Evolutionary conservation across 2,888 invertebrate genomes (phyloP), one percentile per base, ranked within the genome.

Genomic region (Dasysyrphus tricinctus): DNA sequence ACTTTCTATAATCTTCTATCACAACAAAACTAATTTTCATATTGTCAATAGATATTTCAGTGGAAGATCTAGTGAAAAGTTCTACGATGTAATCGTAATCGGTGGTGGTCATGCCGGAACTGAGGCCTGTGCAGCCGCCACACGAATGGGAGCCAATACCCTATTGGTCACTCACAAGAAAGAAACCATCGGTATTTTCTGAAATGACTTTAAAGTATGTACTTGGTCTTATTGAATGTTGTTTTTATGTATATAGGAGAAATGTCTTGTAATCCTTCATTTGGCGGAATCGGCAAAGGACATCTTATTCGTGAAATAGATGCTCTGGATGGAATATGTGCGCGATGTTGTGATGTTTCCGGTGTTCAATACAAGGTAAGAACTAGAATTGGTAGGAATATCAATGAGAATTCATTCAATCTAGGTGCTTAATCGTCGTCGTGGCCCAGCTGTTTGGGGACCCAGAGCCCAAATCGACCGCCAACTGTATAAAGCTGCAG

Each of bases 241-340:
- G 5, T 32, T 5, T 32, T 47, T 9, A 0, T 14, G 12, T 88
- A 96, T 49, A 1, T 88, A 96, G 96, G 97, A 37, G 97, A 97
- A 93, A 98, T 98, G 98, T 97, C 97, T 0, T 98, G 98, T 90
- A 98, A 98, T 93, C 98, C 98, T 24, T 96, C 97, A 0, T 98
- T 98, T 93, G 98, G 98, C 34, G 98, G 98, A 8, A 97, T 98
- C 88, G 98, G 97, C 0, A 98, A 98, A 92, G 97, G 97, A 0
- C 97, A 98, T 91, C 93, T 97, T 69, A 96, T 97, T 94, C 94
- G 95, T 88, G 98, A 98, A 93, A 93, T 98, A 9, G 98, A 98
- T 92, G 97, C 98, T 3, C 92, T 98, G 49, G 98, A 97, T 93
- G 98, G 98, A 3, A 91, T 98, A 7, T 97, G 97, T 93, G 95